A percentile compares a stretch with the other conserved stretches of the same genome.
phyloP scores from a whole-genome alignment of 92 coral and sea anemone genomes.

The Bergia sp. region DNA sequence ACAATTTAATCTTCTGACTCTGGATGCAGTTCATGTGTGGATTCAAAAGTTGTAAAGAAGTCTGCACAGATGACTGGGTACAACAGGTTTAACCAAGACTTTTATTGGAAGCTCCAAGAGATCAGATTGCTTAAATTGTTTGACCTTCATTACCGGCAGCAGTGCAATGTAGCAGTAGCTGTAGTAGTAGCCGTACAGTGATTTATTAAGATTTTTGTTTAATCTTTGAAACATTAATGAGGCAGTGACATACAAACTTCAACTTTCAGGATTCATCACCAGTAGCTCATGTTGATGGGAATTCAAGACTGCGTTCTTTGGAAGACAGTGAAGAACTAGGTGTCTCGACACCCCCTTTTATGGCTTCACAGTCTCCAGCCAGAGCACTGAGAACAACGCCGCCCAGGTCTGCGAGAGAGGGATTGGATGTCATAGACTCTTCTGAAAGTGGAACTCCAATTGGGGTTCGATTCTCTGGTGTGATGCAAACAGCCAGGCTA shows the following conservation, averaged over 20 bases:
- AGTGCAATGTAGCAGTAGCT: too few relatives aligned
- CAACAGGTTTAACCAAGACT: too few relatives aligned
- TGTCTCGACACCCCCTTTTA: conserved; percentile 50
- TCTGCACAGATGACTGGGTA: too few relatives aligned
- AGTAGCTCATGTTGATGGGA: conserved; percentile 47
- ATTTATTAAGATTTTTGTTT: not conserved
- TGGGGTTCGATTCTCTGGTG: conserved; percentile 78
- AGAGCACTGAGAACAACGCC: conserved; percentile 51
- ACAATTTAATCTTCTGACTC: not conserved
- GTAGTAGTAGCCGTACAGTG: not conserved
- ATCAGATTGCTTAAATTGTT: too few relatives aligned
- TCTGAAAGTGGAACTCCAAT: conserved; percentile 68
- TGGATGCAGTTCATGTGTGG: too few relatives aligned
- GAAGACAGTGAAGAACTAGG: conserved; percentile 59
- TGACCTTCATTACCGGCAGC: too few relatives aligned
- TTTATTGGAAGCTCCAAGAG: too few relatives aligned
- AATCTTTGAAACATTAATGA: not conserved
- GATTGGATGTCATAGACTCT: conserved; percentile 9
- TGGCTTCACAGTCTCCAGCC: conserved; percentile 59
- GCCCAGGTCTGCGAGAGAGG: conserved; percentile 31
- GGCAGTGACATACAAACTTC: too few relatives aligned
- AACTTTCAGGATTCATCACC: conserved; percentile 62
- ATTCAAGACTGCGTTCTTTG: conserved; percentile 46
- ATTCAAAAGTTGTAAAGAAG: too few relatives aligned
- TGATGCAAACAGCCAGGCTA: conserved; percentile 7